Evolutionary conservation across 2,113 vertebrate species (phyloP).

Genomic region (Varanus komodoensis): DNA sequence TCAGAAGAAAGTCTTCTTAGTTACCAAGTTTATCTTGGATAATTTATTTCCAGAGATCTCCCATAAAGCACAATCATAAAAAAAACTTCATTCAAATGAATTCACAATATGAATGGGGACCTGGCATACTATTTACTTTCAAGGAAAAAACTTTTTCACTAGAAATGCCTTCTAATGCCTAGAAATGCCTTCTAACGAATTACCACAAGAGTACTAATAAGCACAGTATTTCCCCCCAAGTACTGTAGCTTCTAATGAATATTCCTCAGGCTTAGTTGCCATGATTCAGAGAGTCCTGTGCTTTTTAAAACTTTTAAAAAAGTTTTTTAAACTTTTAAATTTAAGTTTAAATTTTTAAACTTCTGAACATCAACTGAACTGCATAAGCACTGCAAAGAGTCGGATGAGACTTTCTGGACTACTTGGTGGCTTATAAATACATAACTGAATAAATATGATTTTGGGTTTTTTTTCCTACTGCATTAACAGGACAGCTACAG

Average conservation of each 20-base stretch:
- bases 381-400: no score
- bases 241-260: background rate
- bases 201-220: background rate
- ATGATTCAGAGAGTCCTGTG: background rate
- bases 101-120: background rate
- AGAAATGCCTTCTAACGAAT: background rate
- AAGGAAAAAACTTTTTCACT: background rate
- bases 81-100: background rate
- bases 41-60: background rate
- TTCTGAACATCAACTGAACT: no score
- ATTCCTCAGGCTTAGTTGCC: background rate
- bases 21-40: background rate
- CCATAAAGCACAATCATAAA: background rate
- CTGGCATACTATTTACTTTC: background rate
- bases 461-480: background rate
- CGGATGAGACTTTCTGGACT: no score
- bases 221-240: background rate
- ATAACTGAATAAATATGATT: no score
- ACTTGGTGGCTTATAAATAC: no score
- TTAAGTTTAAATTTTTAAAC: no score
- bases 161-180: background rate
- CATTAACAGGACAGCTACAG: background rate
- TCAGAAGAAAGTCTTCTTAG: background rate
- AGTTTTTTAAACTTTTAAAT: no score
- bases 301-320: no score